Percentiles rank a stretch among this genome's conserved stretches.
phyloP scores from a whole-genome alignment of 1,140 invertebrate genomes.

The Ectropis grisescens region DNA sequence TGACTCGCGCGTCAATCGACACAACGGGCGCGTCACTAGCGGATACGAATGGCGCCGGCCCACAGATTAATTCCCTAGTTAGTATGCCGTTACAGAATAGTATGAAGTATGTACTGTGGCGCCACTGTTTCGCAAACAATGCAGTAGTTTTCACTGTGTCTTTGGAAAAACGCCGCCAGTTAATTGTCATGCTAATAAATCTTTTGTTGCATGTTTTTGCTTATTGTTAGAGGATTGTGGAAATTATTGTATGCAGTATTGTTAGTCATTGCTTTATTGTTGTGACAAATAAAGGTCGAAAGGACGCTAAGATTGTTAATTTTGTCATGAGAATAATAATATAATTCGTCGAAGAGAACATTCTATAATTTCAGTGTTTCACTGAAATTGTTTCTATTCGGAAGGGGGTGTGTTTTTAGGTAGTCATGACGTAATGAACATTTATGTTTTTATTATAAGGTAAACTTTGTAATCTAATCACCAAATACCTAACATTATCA shows the following conservation, averaged over 20 bases:
- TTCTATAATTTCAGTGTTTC: too few relatives aligned
- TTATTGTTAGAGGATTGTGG: conserved; percentile 4
- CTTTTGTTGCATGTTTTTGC: conserved; percentile 1
- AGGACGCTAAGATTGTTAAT: too few relatives aligned
- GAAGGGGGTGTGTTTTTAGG: too few relatives aligned
- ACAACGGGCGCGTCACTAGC: conserved; percentile 39
- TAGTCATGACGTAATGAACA: too few relatives aligned
- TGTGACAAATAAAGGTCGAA: too few relatives aligned
- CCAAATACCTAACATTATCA: too few relatives aligned
- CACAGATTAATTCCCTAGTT: background rate
- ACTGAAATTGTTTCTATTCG: too few relatives aligned
- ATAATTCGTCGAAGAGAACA: too few relatives aligned
- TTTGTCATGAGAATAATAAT: too few relatives aligned
- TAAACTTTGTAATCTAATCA: too few relatives aligned
- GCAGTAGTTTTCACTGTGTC: conserved; percentile 32
- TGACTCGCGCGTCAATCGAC: conserved; percentile 14
- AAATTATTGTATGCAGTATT: conserved; percentile 16
- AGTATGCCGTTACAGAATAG: too few relatives aligned
- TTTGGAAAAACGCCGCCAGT: conserved; percentile 43
- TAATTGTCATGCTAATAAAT: conserved; percentile 57
- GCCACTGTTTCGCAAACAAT: conserved; percentile 53
- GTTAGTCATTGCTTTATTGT: conserved; percentile 7
- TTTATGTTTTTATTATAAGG: too few relatives aligned
- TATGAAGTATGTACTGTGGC: conserved; percentile 11
- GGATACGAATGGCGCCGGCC: conserved; percentile 31